phyloP scores from a whole-genome alignment of 2,888 invertebrate genomes.

The Agonopterix arenella region DNA sequence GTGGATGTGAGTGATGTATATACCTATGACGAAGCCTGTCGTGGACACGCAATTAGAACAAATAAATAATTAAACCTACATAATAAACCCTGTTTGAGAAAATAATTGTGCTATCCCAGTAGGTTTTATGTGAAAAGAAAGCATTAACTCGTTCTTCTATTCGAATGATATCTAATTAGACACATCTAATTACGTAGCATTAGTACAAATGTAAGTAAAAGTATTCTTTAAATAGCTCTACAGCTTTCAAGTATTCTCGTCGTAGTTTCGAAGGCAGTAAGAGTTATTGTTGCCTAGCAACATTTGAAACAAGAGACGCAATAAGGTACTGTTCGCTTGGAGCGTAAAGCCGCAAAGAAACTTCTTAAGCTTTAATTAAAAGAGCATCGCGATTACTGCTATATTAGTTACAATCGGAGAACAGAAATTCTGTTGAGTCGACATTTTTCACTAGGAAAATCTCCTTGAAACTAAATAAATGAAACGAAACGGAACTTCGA shows the following conservation, averaged over 20 bases:
- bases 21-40: no score
- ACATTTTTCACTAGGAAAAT: background rate
- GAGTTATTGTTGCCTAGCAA: conserved; percentile 8
- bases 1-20: no score
- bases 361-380: conserved; percentile 58
- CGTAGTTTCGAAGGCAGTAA: conserved; percentile 9
- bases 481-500: no score
- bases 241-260: conserved; percentile 1
- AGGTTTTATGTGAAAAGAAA: no score
- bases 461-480: no score
- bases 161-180: conserved; percentile 15
- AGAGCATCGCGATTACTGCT: conserved; percentile 56
- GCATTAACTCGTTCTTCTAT: background rate
- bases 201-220: conserved; percentile 11
- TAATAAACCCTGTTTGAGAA: no score
- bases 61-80: no score
- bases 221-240: conserved; percentile 14
- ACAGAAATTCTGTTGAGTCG: conserved; percentile 23
- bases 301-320: conserved; percentile 20
- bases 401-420: conserved; percentile 49
- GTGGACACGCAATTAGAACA: no score
- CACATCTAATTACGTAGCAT: conserved; percentile 7
- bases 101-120: no score
- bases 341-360: conserved; percentile 42
- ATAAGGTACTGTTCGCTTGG: conserved; percentile 22